Evolutionary conservation across 2,797 vertebrate genomes (phyloP).

Genomic region (Numenius phaeopus): DNA sequence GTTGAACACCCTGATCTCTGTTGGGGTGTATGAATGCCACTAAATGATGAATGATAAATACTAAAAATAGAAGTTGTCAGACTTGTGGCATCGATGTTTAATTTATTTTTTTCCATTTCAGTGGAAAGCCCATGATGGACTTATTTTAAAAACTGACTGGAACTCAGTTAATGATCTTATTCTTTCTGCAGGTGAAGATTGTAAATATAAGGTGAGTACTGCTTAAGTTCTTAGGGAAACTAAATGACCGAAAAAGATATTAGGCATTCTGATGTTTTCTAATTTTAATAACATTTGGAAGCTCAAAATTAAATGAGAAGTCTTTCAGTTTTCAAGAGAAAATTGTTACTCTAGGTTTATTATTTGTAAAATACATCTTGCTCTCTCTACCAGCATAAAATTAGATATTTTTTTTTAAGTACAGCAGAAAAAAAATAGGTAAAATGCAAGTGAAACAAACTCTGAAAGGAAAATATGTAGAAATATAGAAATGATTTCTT

Average conservation of each 20-base stretch:
- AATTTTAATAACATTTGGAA: neutral
- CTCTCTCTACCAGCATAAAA: neutral
- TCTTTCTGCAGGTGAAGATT: conserved; percentile 94
- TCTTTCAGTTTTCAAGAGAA: neutral
- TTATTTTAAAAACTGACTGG: conserved; percentile 96
- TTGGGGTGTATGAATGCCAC: neutral
- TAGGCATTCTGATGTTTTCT: neutral
- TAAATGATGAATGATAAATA: neutral
- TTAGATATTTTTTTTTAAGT: neutral
- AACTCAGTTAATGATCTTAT: conserved; percentile 95
- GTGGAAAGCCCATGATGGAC: conserved; percentile 98
- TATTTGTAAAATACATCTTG: neutral
- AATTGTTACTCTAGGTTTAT: neutral
- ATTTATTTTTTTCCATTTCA: conserved; percentile 63
- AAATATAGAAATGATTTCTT: neutral
- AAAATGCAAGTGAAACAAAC: neutral
- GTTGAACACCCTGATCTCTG: neutral
- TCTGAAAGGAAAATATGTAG: neutral
- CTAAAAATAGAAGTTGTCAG: neutral
- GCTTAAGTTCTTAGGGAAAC: neutral
- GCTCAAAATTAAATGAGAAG: neutral
- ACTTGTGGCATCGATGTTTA: neutral
- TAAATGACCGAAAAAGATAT: neutral
- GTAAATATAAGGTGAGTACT: conserved; percentile 92
- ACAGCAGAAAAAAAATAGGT: neutral